Evolutionary conservation across 2,888 invertebrate genomes (phyloP), one percentile per base, ranked within the genome.

Genomic region (Rotaria socialis): DNA sequence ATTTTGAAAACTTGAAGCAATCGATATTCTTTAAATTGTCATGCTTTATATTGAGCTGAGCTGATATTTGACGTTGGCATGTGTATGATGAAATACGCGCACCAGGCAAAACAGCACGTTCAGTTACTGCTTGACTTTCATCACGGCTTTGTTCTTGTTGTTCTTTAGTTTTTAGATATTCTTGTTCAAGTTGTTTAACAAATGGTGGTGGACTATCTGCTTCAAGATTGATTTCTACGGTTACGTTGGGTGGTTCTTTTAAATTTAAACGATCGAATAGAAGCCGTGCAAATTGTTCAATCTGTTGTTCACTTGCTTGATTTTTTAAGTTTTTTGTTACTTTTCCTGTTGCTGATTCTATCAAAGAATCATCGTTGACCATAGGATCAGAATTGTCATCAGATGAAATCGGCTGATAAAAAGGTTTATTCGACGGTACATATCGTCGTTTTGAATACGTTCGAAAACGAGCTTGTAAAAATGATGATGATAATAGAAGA

Each of bases 31-130:
- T 47, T 14, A 41, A 16, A 8, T 6, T 24, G 22, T 47, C 2
- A 11, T n/a, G 4, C 19, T 67, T 35, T 7, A 67, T 6, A 27
- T 35, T 27, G 16, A 67, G 35, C 24, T 47, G 8, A 47, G 1
- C 10, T 22, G 47, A 8, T 80, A 80, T 24, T 80, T 47, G 80
- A 47, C 47, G 43, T 80, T 80, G 47, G 47, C 80, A 80, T n/a
- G 47, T 2, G 47, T 80, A n/a, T 47, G 7, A 10, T 47, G 22
- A n/a, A n/a, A 80, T n/a, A 3, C 2, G 0, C 1, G 24, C 47
- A n/a, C 80, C 47, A 47, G 80, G 80, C 47, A 80, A 24, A 47
- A 80, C 24, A n/a, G 47, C 80, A 80, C 80, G 80, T 47, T 80
- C 80, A 43, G 24, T 47, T 80, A n/a, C 47, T n/a, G 80, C 24